Evolutionary conservation across 2,113 vertebrate genomes (phyloP).

Genomic region (Periophthalmus modestus): DNA sequence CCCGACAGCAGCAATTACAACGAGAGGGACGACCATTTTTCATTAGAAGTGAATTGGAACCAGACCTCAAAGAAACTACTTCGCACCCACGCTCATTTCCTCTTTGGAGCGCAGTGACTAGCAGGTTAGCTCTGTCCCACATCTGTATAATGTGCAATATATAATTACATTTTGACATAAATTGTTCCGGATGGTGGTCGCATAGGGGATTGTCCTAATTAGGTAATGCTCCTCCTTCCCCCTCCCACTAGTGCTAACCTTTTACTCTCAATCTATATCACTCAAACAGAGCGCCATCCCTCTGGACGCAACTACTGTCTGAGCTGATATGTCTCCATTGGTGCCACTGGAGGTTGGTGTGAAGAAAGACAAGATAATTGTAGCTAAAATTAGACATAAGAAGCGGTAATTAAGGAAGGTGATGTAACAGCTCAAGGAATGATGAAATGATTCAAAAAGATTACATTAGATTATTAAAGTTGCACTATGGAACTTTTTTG

Average conservation of each 20-base stretch:
- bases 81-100: too few species aligned
- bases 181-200: not conserved
- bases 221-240: not conserved
- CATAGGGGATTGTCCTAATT: conserved; percentile 9
- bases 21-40: too few species aligned
- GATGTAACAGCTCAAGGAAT: not conserved
- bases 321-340: not conserved
- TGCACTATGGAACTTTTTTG: too few species aligned
- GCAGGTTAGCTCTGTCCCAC: too few species aligned
- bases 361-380: not conserved
- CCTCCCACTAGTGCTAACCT: not conserved
- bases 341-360: not conserved
- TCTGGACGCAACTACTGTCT: not conserved
- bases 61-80: too few species aligned
- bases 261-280: not conserved
- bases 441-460: not conserved
- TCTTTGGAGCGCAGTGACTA: too few species aligned
- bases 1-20: too few species aligned
- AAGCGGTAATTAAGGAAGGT: not conserved
- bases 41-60: too few species aligned
- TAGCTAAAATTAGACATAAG: not conserved
- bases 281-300: not conserved
- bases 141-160: not conserved
- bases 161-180: conserved; percentile 26
- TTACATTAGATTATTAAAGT: too few species aligned